A percentile compares a stretch with the other conserved stretches of the same genome.
Conservation (phyloP, 2,113 vertebrate genomes). For the Chunga burmeisteri region DNA sequence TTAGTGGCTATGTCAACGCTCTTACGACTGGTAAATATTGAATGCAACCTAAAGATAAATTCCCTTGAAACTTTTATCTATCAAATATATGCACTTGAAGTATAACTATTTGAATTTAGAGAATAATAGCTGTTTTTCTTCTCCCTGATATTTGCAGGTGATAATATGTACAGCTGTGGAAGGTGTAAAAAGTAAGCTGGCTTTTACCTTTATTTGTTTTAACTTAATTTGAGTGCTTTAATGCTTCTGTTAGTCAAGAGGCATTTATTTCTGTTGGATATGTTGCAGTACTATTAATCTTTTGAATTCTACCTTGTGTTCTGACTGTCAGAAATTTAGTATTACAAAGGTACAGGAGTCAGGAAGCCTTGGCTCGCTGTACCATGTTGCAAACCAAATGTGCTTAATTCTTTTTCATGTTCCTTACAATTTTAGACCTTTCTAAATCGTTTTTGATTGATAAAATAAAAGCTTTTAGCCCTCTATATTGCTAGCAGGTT, state of each 20-base stretch:
- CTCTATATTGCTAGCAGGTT: neutral
- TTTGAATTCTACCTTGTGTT: neutral
- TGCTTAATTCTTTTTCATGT: neutral
- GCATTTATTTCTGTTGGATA: neutral
- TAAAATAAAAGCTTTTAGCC: neutral
- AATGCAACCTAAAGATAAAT: neutral
- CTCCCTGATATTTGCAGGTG: slow-evolving; percentile 78
- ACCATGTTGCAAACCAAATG: neutral
- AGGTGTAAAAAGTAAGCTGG: slow-evolving; percentile 97
- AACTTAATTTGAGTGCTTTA: neutral
- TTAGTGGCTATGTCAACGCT: neutral
- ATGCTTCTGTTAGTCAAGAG: neutral
- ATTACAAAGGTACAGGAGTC: neutral
- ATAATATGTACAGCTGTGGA: slow-evolving; percentile 99
- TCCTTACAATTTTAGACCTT: neutral
- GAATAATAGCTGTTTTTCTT: slow-evolving; percentile 26
- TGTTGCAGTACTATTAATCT: neutral
- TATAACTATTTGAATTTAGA: neutral
- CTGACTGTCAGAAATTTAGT: neutral
- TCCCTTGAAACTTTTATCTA: neutral
- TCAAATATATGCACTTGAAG: neutral
- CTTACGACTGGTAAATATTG: neutral
- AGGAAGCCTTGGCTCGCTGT: neutral
- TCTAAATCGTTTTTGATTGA: neutral
- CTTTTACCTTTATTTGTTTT: neutral